phyloP scores from a whole-genome alignment of 2,888 invertebrate genomes.

The Apamea anceps region DNA sequence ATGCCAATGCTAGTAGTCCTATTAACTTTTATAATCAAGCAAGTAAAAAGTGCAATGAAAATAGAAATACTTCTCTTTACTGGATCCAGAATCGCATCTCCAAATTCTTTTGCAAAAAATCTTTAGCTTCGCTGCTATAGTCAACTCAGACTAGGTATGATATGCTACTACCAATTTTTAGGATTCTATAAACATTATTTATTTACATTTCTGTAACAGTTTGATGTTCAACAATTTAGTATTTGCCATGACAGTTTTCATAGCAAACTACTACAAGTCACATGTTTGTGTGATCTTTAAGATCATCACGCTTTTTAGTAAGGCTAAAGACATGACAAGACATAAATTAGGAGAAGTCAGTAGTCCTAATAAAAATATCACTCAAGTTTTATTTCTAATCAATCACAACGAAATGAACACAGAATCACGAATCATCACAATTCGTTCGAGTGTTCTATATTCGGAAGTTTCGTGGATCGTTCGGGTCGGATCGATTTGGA shows the following conservation, averaged over 20 bases:
- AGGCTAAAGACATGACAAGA: neutral
- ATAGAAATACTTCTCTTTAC: neutral
- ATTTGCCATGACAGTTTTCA: neutral
- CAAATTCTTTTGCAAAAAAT: neutral
- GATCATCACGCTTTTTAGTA: neutral
- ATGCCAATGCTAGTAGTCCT: neutral
- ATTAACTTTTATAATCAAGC: neutral
- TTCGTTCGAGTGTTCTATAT: constrained; percentile 56
- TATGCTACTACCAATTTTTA: neutral
- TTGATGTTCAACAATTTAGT: neutral
- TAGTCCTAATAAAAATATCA: constrained; percentile 21
- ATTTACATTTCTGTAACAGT: neutral
- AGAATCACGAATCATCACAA: constrained; percentile 38
- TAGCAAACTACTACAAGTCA: constrained; percentile 3
- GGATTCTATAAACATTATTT: neutral
- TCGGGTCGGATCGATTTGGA: constrained; percentile 78
- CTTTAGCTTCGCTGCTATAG: neutral
- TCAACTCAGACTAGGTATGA: neutral
- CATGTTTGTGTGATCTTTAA: neutral
- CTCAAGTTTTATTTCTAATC: constrained; percentile 18
- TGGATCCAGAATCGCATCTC: neutral
- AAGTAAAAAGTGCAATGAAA: neutral
- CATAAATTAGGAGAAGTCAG: neutral
- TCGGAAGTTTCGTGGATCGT: constrained; percentile 72
- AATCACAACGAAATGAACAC: constrained; percentile 26